Conservation (phyloP, 2,113 vertebrate genomes). For the Vulpes ferrilata region DNA sequence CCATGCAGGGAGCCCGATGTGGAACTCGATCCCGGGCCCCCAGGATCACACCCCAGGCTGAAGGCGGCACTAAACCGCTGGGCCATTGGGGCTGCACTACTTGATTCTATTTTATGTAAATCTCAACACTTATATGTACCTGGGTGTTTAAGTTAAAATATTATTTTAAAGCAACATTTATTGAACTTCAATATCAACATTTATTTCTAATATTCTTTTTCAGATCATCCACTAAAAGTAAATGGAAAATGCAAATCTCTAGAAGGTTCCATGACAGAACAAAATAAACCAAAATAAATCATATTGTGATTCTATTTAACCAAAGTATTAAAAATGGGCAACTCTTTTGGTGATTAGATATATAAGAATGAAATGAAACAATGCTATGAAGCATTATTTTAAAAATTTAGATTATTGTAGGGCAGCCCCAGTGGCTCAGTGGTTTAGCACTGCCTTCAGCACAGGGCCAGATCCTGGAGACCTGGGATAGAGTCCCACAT, state of each 20-base stretch:
- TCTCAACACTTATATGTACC: not conserved
- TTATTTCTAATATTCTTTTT: not conserved
- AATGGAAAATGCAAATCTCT: not conserved
- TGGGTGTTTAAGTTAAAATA: not conserved
- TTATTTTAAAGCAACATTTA: not conserved
- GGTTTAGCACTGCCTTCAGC: too few relatives aligned
- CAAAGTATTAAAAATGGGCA: not conserved
- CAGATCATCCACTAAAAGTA: conserved; percentile 10
- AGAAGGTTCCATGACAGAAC: not conserved
- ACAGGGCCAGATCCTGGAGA: too few relatives aligned
- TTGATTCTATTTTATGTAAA: conserved; percentile 13
- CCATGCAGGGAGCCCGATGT: too few relatives aligned
- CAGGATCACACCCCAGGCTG: too few relatives aligned
- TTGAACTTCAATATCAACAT: not conserved
- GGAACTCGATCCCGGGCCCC: too few relatives aligned
- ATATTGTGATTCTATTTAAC: not conserved
- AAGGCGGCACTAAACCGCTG: too few relatives aligned
- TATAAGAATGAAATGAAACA: not conserved
- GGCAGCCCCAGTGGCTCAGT: too few relatives aligned
- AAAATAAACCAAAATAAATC: not conserved
- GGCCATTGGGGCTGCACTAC: not conserved
- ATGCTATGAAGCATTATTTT: not conserved
- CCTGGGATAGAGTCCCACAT: too few relatives aligned
- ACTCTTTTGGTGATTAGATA: not conserved
- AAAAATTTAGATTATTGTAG: not conserved